Evolutionary conservation across 2,888 invertebrate species (phyloP).

Genomic region (Andrena bucephala): DNA sequence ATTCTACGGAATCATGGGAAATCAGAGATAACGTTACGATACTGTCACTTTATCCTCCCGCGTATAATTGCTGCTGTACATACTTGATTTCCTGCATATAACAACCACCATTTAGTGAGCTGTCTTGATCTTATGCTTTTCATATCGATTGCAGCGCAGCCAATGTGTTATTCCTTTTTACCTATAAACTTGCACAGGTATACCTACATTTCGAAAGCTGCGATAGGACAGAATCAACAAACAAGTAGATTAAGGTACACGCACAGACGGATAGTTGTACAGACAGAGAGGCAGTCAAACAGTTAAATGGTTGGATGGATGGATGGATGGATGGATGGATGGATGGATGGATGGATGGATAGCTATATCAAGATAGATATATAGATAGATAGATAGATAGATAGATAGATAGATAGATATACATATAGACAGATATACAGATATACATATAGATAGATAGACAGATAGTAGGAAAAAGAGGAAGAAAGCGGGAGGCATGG

Average conservation of each 20-base stretch:
- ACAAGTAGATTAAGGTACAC: too few species aligned
- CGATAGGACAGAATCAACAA: too few species aligned
- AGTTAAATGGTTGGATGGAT: background rate
- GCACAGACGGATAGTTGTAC: too few species aligned
- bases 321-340: too few species aligned
- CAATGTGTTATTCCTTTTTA: constrained; percentile 56
- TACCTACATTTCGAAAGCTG: too few species aligned
- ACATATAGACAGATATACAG: constrained; percentile 18
- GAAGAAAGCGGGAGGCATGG: constrained; percentile 66
- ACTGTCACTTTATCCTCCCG: constrained; percentile 10
- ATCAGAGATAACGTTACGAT: too few species aligned
- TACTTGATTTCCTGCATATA: constrained; percentile 53
- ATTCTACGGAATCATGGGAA: too few species aligned
- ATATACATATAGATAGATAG: constrained; percentile 23
- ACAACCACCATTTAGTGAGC: constrained; percentile 4
- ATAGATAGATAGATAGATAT: constrained; percentile 12
- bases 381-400: background rate
- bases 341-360: constrained; percentile 31
- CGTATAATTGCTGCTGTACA: constrained; percentile 76
- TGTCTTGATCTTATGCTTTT: constrained; percentile 38
- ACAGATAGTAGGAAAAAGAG: constrained; percentile 43
- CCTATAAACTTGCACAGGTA: too few species aligned
- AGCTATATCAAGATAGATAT: background rate
- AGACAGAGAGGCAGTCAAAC: too few species aligned
- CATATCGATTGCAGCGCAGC: constrained; percentile 55